Conservation (phyloP, 2,888 invertebrate species). For the Caradrina clavipalpis region DNA sequence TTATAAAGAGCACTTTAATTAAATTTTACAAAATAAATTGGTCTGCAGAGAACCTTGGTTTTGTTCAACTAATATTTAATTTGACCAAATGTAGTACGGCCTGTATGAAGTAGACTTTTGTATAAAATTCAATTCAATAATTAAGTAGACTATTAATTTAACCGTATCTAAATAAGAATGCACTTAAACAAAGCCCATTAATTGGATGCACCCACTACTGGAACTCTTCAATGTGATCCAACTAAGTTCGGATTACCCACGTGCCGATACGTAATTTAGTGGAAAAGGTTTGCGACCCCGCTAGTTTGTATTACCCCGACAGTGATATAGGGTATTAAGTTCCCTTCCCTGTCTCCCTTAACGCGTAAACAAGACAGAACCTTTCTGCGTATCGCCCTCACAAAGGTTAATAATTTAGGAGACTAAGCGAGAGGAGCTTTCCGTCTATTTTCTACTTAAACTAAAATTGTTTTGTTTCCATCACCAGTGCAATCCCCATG, state of each 20-base stretch:
- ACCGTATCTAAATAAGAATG: slow-evolving; percentile 40
- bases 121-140: slow-evolving; percentile 16
- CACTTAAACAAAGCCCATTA: slow-evolving; percentile 51
- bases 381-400: slow-evolving; percentile 88
- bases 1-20: slow-evolving; percentile 15
- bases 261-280: slow-evolving; percentile 90
- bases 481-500: slow-evolving; percentile 75
- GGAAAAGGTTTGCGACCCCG: slow-evolving; percentile 89
- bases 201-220: slow-evolving; percentile 77
- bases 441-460: slow-evolving; percentile 84
- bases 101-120: neutral
- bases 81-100: slow-evolving; percentile 4
- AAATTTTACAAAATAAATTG: slow-evolving; percentile 35
- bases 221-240: slow-evolving; percentile 81
- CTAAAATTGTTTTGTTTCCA: slow-evolving; percentile 85
- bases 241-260: slow-evolving; percentile 87
- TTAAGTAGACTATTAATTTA: slow-evolving; percentile 18
- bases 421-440: slow-evolving; percentile 84
- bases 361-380: slow-evolving; percentile 90
- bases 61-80: slow-evolving; percentile 18
- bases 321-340: slow-evolving; percentile 91
- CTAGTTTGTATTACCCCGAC: slow-evolving; percentile 90
- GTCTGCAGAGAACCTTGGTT: slow-evolving; percentile 2
- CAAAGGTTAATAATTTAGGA: slow-evolving; percentile 89
- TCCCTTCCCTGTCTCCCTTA: slow-evolving; percentile 88